Conservation (phyloP, 2,113 vertebrate genomes). For the Rhinolophus ferrumequinum region DNA sequence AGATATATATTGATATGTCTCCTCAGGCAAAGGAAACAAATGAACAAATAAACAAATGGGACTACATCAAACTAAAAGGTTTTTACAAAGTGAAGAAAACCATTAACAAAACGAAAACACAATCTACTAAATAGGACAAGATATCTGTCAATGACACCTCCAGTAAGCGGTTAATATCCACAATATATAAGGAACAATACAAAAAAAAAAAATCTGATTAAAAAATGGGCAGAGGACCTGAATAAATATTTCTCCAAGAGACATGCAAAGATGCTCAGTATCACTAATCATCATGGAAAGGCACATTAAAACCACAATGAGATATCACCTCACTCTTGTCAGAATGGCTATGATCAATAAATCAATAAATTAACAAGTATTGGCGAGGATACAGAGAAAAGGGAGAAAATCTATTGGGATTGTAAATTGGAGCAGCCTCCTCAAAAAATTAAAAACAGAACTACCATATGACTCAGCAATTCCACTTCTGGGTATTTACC, state of each 20-base stretch:
- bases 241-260: neutral
- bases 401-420: neutral
- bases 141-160: neutral
- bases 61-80: neutral
- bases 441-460: neutral
- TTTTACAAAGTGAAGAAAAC: neutral
- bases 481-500: neutral
- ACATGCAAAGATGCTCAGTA: neutral
- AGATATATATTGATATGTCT: neutral
- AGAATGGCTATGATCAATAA: neutral
- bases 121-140: neutral
- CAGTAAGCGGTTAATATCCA: neutral
- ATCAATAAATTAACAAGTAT: neutral
- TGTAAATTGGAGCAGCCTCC: neutral
- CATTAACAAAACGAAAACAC: neutral
- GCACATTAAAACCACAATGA: neutral
- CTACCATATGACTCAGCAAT: neutral
- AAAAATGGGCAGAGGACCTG: neutral
- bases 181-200: neutral
- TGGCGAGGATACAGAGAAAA: neutral
- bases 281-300: neutral
- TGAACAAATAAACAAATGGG: neutral
- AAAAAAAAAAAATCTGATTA: neutral
- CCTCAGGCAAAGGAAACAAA: neutral
- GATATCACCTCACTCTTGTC: neutral